phyloP scores from a whole-genome alignment of 2,113 vertebrate species.

The Eira barbara region DNA sequence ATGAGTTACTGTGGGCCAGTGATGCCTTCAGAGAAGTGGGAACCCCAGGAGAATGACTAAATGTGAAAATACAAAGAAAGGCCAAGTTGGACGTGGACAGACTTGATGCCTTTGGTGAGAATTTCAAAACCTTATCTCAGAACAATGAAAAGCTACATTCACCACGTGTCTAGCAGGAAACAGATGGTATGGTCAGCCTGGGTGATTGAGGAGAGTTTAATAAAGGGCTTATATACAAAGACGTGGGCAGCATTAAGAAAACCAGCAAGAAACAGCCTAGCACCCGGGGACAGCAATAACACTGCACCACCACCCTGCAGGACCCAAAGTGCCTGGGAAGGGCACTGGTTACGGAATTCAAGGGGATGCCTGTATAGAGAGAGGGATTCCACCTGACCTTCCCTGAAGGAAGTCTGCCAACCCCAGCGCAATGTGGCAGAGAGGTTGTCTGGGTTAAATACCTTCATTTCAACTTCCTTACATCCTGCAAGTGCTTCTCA shows the following conservation, averaged over 20 bases:
- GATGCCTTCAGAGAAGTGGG: not conserved
- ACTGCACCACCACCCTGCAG: too few species aligned
- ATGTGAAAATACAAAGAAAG: not conserved
- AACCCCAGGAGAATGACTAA: not conserved
- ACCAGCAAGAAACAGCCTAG: not conserved
- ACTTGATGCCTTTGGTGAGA: not conserved
- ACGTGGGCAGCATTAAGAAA: not conserved
- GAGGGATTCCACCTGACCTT: not conserved
- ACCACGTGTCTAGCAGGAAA: not conserved
- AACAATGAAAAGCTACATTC: not conserved
- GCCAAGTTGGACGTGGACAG: not conserved
- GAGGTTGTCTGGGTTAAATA: not conserved
- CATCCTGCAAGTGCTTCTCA: rapidly evolving
- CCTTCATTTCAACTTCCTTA: not conserved
- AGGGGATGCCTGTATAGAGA: not conserved
- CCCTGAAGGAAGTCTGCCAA: not conserved
- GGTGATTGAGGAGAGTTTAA: not conserved
- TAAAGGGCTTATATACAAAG: not conserved
- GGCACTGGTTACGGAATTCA: not conserved
- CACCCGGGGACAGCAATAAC: not conserved
- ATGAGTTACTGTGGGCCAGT: rapidly evolving
- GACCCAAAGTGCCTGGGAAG: not conserved
- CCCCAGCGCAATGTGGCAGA: not conserved
- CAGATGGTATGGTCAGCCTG: not conserved
- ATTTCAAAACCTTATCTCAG: not conserved